Evolutionary conservation across 2,888 invertebrate genomes (phyloP).

Genomic region (Meteorus colon): DNA sequence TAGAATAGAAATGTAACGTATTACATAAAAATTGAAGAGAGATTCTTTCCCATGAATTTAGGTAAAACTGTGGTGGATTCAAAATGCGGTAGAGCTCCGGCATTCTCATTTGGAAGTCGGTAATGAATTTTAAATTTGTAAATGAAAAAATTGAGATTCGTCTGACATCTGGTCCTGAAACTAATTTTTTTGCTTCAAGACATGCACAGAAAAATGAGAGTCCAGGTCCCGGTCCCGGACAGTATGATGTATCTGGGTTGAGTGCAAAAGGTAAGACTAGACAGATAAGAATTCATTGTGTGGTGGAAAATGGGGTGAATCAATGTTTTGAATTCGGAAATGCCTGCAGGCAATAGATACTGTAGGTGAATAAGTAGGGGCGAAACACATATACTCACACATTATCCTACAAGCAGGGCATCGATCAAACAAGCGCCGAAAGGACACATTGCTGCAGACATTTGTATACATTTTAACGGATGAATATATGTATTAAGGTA

Average conservation of each 20-base stretch:
- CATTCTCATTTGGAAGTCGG: constrained; percentile 86
- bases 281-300: neutral
- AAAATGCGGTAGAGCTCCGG: constrained; percentile 84
- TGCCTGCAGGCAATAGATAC: neutral
- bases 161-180: constrained; percentile 19
- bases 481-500: too few species aligned
- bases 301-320: too few species aligned
- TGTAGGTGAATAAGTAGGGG: neutral
- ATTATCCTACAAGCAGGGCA: constrained; percentile 28
- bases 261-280: constrained; percentile 82
- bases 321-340: neutral
- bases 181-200: constrained; percentile 60
- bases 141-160: neutral
- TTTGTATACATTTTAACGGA: neutral
- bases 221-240: constrained; percentile 91
- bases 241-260: constrained; percentile 90
- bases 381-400: neutral
- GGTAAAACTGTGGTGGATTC: constrained; percentile 87
- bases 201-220: constrained; percentile 75
- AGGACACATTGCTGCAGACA: constrained; percentile 23
- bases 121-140: constrained; percentile 50
- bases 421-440: constrained; percentile 47
- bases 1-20: too few species aligned
- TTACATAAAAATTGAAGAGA: neutral
- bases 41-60: constrained; percentile 66